Evolutionary conservation across 37 sponge, comb jelly and placozoan genomes (phyloP), one percentile per base, ranked within the genome.

Genomic region (Aplysina aerophoba): DNA sequence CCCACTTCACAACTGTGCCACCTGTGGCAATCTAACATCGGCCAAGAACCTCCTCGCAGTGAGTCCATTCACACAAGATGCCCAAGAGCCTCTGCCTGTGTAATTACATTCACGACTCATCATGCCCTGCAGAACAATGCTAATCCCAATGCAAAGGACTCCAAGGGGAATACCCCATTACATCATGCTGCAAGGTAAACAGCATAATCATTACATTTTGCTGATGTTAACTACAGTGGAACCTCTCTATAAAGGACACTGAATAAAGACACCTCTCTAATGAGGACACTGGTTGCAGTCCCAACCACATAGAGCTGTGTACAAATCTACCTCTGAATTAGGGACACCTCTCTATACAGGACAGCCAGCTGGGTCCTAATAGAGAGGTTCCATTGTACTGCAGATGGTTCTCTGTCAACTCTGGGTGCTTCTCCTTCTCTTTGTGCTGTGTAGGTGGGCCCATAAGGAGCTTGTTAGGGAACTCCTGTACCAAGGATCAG

Each of bases 1-100:
- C 74, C 96, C 99, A 14, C 90, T 98, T 0, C 99, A 98, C 86
- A 90, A 86, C 88, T 87, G 94, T 82, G 89, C 93, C 38, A 92
- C 69, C 69, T 96, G 96, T 84, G 99, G 99, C 1, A 96, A 98
- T 85, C 85, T 87, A 71, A 94, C 91, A 16, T 86, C 95, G 15
- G 94, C 99, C 34, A 54, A 71, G 20, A 56, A 89, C 15, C 85
- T 98, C 3, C 86, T 98, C 22, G 61, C 75, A 54, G 96, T 95
- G 54, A 57, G 93, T 59, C 53, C 20, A 40, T 4, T 24, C 22
- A 28, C 30, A 13, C 64, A 28, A 13, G 4, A 3, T 28, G 12
- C 28, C 64, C 16, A 50, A 37, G 15, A 27, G 55, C 1, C 8
- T 84, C 15, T 30, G 71, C 0, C 57, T 59, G 19, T 53, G 73